These are phyloP conservation scores for Pterostichus niger DNA, from an alignment of 2,888 invertebrate genomes.

Conservation along the genomic window DNA sequence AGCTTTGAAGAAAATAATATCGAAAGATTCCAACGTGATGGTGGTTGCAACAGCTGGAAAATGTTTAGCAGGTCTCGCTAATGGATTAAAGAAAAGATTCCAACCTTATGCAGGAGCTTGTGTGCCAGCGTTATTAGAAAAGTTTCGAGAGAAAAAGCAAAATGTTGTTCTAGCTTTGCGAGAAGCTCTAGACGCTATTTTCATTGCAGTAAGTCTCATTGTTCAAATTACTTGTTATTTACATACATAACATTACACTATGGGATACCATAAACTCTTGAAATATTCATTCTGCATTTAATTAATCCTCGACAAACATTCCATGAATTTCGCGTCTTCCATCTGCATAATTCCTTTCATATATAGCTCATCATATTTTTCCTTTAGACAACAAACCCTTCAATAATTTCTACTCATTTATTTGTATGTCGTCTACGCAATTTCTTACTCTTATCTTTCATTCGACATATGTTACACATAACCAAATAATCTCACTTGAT, in stretches of 20 bases:
- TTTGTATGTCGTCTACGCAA: too few species aligned
- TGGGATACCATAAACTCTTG: too few species aligned
- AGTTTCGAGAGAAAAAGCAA: slow-evolving; percentile 98
- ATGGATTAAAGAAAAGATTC: slow-evolving; percentile 93
- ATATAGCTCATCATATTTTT: background rate
- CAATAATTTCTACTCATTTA: too few species aligned
- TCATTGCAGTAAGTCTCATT: slow-evolving; percentile 82
- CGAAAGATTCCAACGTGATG: slow-evolving; percentile 96
- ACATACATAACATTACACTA: too few species aligned
- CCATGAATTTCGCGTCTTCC: background rate
- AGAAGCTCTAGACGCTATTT: slow-evolving; percentile 95
- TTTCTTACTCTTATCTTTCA: too few species aligned
- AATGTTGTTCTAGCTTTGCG: slow-evolving; percentile 92
- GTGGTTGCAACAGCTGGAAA: slow-evolving; percentile 93
- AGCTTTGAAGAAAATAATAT: slow-evolving; percentile 85
- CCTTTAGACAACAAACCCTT: too few species aligned
- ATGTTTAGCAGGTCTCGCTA: slow-evolving; percentile 89
- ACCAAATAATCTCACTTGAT: too few species aligned
- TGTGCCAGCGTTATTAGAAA: slow-evolving; percentile 90
- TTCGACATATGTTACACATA: too few species aligned
- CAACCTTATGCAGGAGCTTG: slow-evolving; percentile 89
- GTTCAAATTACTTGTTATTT: too few species aligned
- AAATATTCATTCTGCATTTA: too few species aligned
- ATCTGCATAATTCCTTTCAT: background rate
- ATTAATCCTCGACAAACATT: background rate